A percentile compares a stretch with the other conserved stretches of the same genome.
phyloP scores from a whole-genome alignment of 2,797 vertebrate species.

The Heterohyrax brucei region DNA sequence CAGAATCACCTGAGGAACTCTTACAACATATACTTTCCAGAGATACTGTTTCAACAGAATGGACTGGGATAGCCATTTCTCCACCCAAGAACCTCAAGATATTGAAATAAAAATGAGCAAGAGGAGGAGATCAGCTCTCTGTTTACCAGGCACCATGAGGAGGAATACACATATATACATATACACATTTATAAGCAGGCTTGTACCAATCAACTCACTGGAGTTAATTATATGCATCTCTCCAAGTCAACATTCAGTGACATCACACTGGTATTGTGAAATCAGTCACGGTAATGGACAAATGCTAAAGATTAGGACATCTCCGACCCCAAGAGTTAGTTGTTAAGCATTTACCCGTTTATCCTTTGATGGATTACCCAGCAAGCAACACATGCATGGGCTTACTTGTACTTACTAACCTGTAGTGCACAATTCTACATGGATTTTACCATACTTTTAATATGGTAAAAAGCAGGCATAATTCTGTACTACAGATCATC shows the following conservation, averaged over 20 bases:
- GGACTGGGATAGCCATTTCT: not conserved
- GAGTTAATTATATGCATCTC: rapidly evolving
- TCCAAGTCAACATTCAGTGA: not conserved
- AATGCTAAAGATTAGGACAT: not conserved
- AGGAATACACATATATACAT: not conserved
- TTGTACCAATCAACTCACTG: rapidly evolving
- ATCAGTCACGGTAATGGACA: not conserved
- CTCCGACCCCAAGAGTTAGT: not conserved
- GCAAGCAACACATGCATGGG: no score
- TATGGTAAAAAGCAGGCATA: no score
- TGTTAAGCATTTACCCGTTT: not conserved
- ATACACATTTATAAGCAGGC: not conserved
- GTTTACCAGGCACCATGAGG: not conserved
- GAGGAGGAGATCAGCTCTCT: rapidly evolving
- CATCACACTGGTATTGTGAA: not conserved
- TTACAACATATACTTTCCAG: rapidly evolving
- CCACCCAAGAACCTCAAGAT: not conserved
- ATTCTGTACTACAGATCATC: no score
- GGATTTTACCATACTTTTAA: no score
- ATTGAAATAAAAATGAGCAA: not conserved
- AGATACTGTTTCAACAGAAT: not conserved
- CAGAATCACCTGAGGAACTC: not conserved
- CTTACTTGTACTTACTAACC: no score
- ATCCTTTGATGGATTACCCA: no score
- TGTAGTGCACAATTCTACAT: no score